Evolutionary conservation across 2,797 vertebrate species (phyloP).

Genomic region (Clarias laeviceps): DNA sequence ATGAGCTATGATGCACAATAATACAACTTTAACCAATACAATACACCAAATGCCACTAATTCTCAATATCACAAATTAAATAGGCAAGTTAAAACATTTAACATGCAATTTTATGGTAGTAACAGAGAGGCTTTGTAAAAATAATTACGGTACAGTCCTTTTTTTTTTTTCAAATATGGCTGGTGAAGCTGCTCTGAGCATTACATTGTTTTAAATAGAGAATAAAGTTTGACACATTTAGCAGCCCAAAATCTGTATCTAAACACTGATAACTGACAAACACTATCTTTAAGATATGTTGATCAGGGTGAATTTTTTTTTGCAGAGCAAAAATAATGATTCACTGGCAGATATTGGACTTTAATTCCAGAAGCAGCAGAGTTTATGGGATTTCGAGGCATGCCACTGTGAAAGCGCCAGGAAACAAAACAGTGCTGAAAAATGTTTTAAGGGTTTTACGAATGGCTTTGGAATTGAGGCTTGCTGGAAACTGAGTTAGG

Average conservation of each 20-base stretch:
- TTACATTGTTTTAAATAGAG: not conserved
- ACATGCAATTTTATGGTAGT: not conserved
- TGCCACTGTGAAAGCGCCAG: not conserved
- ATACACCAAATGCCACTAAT: not conserved
- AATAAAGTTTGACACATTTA: not conserved
- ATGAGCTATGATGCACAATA: not conserved
- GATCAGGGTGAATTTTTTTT: not conserved
- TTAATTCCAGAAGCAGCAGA: not conserved
- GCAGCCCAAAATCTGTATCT: not conserved
- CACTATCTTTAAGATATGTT: not conserved
- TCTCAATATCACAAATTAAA: not conserved
- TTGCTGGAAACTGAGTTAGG: not conserved
- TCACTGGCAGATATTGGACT: not conserved
- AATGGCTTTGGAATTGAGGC: slow-evolving; percentile 6
- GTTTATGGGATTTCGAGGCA: not conserved
- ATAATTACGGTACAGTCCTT: not conserved
- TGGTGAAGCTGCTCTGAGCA: not conserved
- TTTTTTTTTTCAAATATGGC: not conserved
- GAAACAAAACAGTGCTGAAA: not conserved
- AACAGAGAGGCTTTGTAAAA: not conserved
- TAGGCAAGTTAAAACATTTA: not conserved
- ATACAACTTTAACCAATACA: not conserved
- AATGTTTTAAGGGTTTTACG: not conserved
- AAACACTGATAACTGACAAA: not conserved
- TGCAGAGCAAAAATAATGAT: not conserved